Percentiles rank a stretch among this genome's conserved stretches.
Conservation (phyloP, 92 coral and sea anemone species). For the Meandrina meandrites region DNA sequence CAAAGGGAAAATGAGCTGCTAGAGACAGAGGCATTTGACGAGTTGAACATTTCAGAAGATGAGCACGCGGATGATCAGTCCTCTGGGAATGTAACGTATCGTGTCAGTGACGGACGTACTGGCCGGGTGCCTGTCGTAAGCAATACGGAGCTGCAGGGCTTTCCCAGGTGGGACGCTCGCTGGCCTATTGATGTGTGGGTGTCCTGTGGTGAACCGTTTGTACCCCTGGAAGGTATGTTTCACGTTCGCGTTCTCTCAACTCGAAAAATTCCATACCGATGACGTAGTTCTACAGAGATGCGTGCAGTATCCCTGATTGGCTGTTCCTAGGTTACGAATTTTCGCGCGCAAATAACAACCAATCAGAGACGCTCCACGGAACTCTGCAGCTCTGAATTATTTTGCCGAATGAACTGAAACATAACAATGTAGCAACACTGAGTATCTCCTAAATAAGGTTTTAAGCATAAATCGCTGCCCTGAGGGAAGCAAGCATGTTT, state of each 20-base stretch:
- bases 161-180: slow-evolving; percentile 82
- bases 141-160: slow-evolving; percentile 38
- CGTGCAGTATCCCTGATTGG: no score
- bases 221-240: slow-evolving; percentile 83
- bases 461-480: no score
- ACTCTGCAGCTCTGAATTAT: no score
- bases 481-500: no score
- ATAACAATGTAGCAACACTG: neutral
- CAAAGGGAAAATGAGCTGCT: slow-evolving; percentile 22
- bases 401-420: neutral
- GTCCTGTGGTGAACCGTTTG: slow-evolving; percentile 99
- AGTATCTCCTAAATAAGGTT: no score
- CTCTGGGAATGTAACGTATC: slow-evolving; percentile 73
- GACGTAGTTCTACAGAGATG: no score
- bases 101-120: slow-evolving; percentile 74
- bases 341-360: no score
- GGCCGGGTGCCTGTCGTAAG: slow-evolving; percentile 62
- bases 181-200: slow-evolving; percentile 97
- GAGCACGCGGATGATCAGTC: slow-evolving; percentile 45
- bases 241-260: no score
- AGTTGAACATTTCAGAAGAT: slow-evolving; percentile 12
- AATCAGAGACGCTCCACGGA: no score
- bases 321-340: no score
- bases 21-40: slow-evolving; percentile 33
- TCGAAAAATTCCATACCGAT: no score